Evolutionary conservation across 1,140 invertebrate genomes (phyloP).

Genomic region (Hylyphantes graminicola): DNA sequence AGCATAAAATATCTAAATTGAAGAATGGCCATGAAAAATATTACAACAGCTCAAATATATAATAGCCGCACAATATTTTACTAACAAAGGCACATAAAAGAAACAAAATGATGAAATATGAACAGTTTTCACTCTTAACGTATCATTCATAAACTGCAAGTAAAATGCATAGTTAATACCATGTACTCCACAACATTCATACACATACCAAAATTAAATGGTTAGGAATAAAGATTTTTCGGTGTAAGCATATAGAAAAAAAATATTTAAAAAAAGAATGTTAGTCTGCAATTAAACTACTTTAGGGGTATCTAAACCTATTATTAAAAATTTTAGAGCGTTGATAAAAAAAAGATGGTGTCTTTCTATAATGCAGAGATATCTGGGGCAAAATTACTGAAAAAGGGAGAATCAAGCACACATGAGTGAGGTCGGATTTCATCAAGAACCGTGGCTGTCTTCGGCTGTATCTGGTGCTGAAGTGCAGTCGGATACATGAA

Average conservation of each 20-base stretch:
- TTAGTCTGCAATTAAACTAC: too few species aligned
- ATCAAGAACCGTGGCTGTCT: conserved; percentile 49
- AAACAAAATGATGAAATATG: not conserved
- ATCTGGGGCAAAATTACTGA: conserved; percentile 39
- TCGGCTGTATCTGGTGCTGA: conserved; percentile 42
- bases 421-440: conserved; percentile 58
- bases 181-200: not conserved
- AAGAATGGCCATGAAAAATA: conserved; percentile 35
- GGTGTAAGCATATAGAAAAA: too few species aligned
- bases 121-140: too few species aligned
- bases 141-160: not conserved
- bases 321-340: not conserved
- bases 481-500: conserved; percentile 56
- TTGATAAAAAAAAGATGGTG: not conserved
- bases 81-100: conserved; percentile 3
- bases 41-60: not conserved
- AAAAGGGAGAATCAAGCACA: conserved; percentile 58
- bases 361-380: conserved; percentile 2
- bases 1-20: conserved; percentile 9
- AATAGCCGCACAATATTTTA: not conserved
- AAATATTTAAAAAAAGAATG: too few species aligned
- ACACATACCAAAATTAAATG: conserved; percentile 7
- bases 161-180: not conserved
- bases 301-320: too few species aligned
- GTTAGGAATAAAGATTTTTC: too few species aligned